Evolutionary conservation across 23 tunicate genomes (phyloP).

Genomic region (Styela clava): DNA sequence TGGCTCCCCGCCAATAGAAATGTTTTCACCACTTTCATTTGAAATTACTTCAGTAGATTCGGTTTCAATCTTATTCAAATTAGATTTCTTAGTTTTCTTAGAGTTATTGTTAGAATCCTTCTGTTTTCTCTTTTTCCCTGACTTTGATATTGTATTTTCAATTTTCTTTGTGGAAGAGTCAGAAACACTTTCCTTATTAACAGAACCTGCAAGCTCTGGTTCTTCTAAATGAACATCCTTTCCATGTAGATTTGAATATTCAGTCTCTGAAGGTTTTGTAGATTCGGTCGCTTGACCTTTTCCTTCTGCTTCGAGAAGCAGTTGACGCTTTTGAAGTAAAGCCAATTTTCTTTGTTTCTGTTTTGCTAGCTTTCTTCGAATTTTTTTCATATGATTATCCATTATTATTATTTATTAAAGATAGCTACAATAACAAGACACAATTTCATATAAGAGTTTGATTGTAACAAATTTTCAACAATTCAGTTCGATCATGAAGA

Average conservation of each 20-base stretch:
- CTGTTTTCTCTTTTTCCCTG: not conserved
- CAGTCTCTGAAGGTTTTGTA: not conserved
- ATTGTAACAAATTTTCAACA: too few relatives aligned
- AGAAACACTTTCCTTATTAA: not conserved
- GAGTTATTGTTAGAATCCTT: not conserved
- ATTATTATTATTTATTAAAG: conserved; percentile 1
- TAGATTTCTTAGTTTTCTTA: not conserved
- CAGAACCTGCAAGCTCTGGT: not conserved
- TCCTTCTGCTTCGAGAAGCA: conserved; percentile 20
- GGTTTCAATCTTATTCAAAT: not conserved
- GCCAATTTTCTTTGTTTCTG: conserved; percentile 43
- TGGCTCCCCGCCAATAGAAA: not conserved
- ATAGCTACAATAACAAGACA: too few relatives aligned
- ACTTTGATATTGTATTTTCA: not conserved
- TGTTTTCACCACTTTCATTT: not conserved
- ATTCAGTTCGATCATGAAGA: too few relatives aligned
- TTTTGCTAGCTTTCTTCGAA: conserved; percentile 56
- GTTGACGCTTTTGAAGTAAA: conserved; percentile 23
- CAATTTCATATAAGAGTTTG: too few relatives aligned
- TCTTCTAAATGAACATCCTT: conserved; percentile 20
- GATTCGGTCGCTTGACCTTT: not conserved
- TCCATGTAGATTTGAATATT: conserved; percentile 39
- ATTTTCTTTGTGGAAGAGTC: not conserved
- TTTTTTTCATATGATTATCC: conserved; percentile 76
- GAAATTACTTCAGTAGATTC: not conserved